Percentiles rank a stretch among this genome's conserved stretches.
Conservation (phyloP, 2,888 invertebrate species). For the Matsumyia berberina region DNA sequence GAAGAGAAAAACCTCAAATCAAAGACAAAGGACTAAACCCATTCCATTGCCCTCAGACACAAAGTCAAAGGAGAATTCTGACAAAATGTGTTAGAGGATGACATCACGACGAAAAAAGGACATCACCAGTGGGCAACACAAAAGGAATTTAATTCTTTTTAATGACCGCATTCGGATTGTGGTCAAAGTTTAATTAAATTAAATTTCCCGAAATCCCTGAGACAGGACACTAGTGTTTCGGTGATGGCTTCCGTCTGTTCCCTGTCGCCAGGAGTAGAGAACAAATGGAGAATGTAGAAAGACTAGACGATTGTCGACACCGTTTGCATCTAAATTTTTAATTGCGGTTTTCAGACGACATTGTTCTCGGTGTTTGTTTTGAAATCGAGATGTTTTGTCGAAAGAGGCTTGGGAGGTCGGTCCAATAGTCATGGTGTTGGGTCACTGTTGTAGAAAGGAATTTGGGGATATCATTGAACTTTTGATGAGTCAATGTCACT, state of each 20-base stretch:
- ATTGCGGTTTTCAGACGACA: conserved; percentile 37
- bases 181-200: conserved; percentile 64
- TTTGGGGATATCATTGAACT: too few relatives aligned
- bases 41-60: neutral
- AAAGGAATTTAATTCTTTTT: conserved; percentile 58
- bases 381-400: conserved; percentile 6
- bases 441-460: too few relatives aligned
- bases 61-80: conserved; percentile 17
- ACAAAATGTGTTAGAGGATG: conserved; percentile 46
- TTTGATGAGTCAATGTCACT: too few relatives aligned
- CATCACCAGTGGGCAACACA: conserved; percentile 57
- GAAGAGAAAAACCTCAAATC: conserved; percentile 23
- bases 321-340: conserved; percentile 57
- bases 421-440: neutral
- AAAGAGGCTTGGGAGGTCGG: neutral
- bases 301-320: conserved; percentile 27
- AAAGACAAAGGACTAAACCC: conserved; percentile 31
- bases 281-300: neutral
- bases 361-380: conserved; percentile 6
- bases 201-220: conserved; percentile 45
- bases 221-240: conserved; percentile 50
- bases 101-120: conserved; percentile 31
- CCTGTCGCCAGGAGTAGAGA: conserved; percentile 5
- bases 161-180: conserved; percentile 54
- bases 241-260: conserved; percentile 22